These are phyloP conservation scores for Rhingia rostrata DNA, from an alignment of 2,888 invertebrate genomes.

Conservation along the genomic window DNA sequence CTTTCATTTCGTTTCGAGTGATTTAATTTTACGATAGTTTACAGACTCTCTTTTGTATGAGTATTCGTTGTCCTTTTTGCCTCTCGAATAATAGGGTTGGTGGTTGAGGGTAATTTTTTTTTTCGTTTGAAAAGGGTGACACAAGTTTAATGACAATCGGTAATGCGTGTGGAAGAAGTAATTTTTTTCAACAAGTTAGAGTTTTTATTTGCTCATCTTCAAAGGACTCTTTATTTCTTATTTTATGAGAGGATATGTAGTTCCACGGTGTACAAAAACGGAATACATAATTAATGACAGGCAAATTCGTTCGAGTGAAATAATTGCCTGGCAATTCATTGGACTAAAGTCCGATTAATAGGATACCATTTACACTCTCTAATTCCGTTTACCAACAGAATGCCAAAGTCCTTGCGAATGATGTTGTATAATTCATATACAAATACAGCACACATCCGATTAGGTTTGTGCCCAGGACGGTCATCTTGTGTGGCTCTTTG, in stretches of 20 bases:
- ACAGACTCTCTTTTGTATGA: slow-evolving; percentile 23
- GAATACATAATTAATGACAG: slow-evolving; percentile 54
- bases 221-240: background rate
- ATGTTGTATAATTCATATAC: slow-evolving; percentile 29
- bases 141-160: background rate
- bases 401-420: background rate
- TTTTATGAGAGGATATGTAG: background rate
- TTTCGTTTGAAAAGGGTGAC: slow-evolving; percentile 10
- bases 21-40: slow-evolving; percentile 65
- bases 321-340: slow-evolving; percentile 53
- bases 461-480: slow-evolving; percentile 8
- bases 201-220: slow-evolving; percentile 4
- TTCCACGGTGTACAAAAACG: slow-evolving; percentile 29
- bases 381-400: slow-evolving; percentile 12
- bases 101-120: background rate
- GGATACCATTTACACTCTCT: slow-evolving; percentile 48
- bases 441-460: slow-evolving; percentile 29
- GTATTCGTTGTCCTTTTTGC: slow-evolving; percentile 6
- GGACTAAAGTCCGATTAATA: slow-evolving; percentile 45
- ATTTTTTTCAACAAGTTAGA: slow-evolving; percentile 50
- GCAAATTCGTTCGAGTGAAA: slow-evolving; percentile 49
- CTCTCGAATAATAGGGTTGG: slow-evolving; percentile 3
- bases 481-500: background rate
- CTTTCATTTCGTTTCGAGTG: slow-evolving; percentile 62
- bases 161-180: background rate